These are phyloP conservation scores for Papilio dardanus DNA, from an alignment of 1,140 invertebrate species.

Conservation along the genomic window DNA sequence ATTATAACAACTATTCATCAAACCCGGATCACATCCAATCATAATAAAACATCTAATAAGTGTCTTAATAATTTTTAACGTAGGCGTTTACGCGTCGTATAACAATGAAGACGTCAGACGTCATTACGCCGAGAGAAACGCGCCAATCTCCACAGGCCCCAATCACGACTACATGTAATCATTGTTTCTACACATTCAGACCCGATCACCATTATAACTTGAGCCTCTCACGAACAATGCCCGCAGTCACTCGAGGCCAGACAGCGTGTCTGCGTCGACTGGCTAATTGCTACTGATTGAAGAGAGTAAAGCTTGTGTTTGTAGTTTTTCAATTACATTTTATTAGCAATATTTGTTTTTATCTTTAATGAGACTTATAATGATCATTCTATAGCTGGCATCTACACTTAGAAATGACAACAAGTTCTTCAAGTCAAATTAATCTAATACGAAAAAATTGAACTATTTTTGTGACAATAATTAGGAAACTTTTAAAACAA, in stretches of 20 bases:
- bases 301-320: slow-evolving; percentile 16
- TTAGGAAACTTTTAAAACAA: no score
- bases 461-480: no score
- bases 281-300: slow-evolving; percentile 36
- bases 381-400: neutral
- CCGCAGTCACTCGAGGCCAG: neutral
- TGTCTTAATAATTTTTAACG: slow-evolving; percentile 30
- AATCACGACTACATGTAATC: slow-evolving; percentile 54
- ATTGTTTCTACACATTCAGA: slow-evolving; percentile 49
- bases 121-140: slow-evolving; percentile 41
- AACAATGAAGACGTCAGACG: slow-evolving; percentile 44
- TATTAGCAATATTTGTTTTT: slow-evolving; percentile 42
- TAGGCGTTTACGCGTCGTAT: neutral
- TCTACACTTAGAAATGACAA: neutral
- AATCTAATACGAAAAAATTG: no score
- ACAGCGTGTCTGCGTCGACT: slow-evolving; percentile 27
- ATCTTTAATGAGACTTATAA: slow-evolving; percentile 36
- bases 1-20: slow-evolving; percentile 23
- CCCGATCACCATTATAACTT: slow-evolving; percentile 38
- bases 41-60: slow-evolving; percentile 12
- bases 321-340: slow-evolving; percentile 36
- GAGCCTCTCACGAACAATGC: slow-evolving; percentile 36
- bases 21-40: slow-evolving; percentile 22
- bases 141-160: slow-evolving; percentile 40
- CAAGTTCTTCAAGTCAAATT: no score